Evolutionary conservation across 1,140 invertebrate genomes (phyloP).

Genomic region (Pseudachorutes palmiensis): DNA sequence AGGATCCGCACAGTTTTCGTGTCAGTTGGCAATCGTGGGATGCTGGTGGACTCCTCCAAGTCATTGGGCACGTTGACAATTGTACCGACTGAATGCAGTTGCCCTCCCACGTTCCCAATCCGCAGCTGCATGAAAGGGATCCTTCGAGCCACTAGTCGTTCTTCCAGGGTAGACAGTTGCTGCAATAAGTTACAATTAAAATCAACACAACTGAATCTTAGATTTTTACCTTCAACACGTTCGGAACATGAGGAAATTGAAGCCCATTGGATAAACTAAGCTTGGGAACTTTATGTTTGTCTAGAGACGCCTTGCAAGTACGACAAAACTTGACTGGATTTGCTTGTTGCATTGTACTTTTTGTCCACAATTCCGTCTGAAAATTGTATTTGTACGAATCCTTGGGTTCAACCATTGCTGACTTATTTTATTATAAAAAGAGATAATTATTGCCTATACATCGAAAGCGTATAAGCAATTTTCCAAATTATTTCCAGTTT

Average conservation of each 20-base stretch:
- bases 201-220: background rate
- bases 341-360: background rate
- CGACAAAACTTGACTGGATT: background rate
- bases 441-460: too few relatives aligned
- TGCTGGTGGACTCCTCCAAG: background rate
- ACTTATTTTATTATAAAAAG: too few relatives aligned
- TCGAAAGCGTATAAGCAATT: too few relatives aligned
- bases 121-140: background rate
- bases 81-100: background rate
- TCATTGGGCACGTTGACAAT: background rate
- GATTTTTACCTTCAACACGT: background rate
- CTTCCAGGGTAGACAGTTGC: background rate
- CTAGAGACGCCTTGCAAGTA: background rate
- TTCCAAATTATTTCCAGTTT: too few relatives aligned
- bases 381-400: background rate
- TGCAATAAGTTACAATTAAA: background rate
- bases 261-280: background rate
- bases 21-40: background rate
- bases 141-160: background rate
- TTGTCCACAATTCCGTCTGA: background rate
- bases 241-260: background rate
- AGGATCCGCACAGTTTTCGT: background rate
- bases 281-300: background rate
- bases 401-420: background rate
- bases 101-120: background rate